Evolutionary conservation across 2,113 vertebrate species (phyloP), one percentile per base, ranked within the genome.

Genomic region (Glareola pratincola): DNA sequence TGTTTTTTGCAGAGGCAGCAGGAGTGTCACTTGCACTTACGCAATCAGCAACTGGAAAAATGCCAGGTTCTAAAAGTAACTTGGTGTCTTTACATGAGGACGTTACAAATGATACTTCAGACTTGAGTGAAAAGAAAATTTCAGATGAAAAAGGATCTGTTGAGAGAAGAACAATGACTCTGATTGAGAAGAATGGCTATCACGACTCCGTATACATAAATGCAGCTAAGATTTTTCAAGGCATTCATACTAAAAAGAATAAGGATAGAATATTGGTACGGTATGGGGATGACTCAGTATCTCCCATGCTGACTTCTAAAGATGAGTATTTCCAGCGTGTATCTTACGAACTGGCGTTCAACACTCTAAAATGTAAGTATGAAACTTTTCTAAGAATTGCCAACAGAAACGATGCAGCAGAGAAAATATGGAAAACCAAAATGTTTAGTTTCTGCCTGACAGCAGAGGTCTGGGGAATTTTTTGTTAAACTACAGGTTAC

Each of bases 331-430:
- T 96, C 17, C 98, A 94, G 71, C 98, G 90, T 3, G 30, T 54
- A 8, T 98, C 98, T 50, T 99, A 98, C 2, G 98, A 99, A 72
- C 87, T 99, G 79, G 99, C 99, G 45, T 99, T 99, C 98, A 99
- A 26, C 90, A 85, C 99, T 51, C 96, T 99, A 17, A 99, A 99
- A 98, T 99, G 99, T 99, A 97, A 99, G 99, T 98, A 93, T 63
- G 41, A 34, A 85, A 59, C 30, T 62, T 85, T n/a, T 12, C 36
- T 37, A 41, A 41, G 34, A 69, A 27, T 36, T 74, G 50, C 20
- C 36, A 47, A 15, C 21, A 86, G 75, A 86, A 95, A 59, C n/a
- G 30, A 32, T 75, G 30, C 22, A 56, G 47, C 36, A 47, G 63
- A 62, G 59, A 80, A 92, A 71, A 53, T 26, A 12, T 1, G 4